Percentiles rank a stretch among this genome's conserved stretches.
Conservation (phyloP, 2,797 vertebrate genomes). For the Pipistrellus pygmaeus region DNA sequence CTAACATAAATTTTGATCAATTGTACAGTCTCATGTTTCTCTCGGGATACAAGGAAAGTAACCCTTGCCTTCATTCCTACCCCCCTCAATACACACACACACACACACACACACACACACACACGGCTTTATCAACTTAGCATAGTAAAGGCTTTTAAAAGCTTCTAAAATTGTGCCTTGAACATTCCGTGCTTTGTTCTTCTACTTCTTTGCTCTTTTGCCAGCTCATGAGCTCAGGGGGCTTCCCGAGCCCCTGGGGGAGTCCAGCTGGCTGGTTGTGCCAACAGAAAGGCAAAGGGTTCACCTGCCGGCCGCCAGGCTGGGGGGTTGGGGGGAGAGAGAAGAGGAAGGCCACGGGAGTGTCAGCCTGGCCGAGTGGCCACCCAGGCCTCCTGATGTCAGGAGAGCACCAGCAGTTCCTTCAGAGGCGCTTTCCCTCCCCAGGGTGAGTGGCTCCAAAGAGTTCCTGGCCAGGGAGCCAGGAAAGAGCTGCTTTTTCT, state of each 20-base stretch:
- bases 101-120: background rate
- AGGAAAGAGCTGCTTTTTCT: background rate
- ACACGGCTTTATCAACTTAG: slow-evolving; percentile 16
- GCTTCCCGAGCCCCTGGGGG: background rate
- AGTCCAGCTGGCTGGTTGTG: slow-evolving; percentile 16
- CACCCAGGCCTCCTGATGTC: background rate
- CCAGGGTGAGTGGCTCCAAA: background rate
- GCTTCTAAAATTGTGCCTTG: slow-evolving; percentile 49
- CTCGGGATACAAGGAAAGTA: background rate
- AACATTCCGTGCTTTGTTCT: slow-evolving; percentile 26
- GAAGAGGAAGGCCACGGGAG: background rate
- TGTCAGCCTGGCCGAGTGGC: background rate
- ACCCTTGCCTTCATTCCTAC: background rate
- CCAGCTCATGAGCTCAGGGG: slow-evolving; percentile 71
- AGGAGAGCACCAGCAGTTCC: background rate
- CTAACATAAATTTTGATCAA: background rate
- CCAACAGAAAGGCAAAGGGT: background rate
- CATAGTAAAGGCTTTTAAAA: slow-evolving; percentile 63
- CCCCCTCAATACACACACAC: too few relatives aligned
- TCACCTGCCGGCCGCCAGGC: background rate
- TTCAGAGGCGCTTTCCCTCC: background rate
- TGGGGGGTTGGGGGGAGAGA: background rate
- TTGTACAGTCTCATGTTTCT: background rate
- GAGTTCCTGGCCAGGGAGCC: too few relatives aligned
- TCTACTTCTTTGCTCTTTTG: slow-evolving; percentile 65